Conservation (phyloP, 2,888 invertebrate genomes). For the Stenoptilia bipunctidactyla region DNA sequence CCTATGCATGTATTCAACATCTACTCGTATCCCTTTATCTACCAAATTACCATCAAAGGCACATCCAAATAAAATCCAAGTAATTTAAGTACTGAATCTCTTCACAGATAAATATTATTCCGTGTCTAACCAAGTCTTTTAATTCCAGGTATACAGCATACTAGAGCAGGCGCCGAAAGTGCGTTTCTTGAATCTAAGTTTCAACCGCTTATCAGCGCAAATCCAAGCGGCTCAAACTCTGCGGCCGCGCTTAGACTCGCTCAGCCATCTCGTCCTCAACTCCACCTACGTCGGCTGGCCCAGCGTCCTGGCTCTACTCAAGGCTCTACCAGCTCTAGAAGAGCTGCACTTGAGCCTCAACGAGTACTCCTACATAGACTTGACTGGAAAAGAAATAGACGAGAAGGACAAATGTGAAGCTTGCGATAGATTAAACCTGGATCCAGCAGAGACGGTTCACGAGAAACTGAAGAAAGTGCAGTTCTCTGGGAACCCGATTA, state of each 20-base stretch:
- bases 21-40: too few relatives aligned
- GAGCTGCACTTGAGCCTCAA: constrained; percentile 95
- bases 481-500: constrained; percentile 90
- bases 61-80: too few relatives aligned
- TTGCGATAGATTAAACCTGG: constrained; percentile 48
- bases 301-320: constrained; percentile 81
- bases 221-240: constrained; percentile 69
- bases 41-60: too few relatives aligned
- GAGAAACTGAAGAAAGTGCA: constrained; percentile 82
- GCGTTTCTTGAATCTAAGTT: constrained; percentile 92
- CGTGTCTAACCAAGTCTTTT: constrained; percentile 8
- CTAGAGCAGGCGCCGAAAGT: constrained; percentile 89
- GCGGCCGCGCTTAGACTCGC: constrained; percentile 67
- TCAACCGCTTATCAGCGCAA: constrained; percentile 84
- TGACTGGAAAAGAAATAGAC: constrained; percentile 60
- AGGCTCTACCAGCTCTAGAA: constrained; percentile 83
- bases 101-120: too few relatives aligned
- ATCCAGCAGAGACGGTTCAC: constrained; percentile 66
- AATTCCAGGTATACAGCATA: constrained; percentile 82
- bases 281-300: constrained; percentile 90
- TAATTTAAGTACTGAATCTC: too few relatives aligned
- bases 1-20: too few relatives aligned
- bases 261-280: constrained; percentile 87
- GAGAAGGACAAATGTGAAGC: constrained; percentile 49
- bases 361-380: constrained; percentile 82